Base-by-base conservation (phyloP, 2,888 invertebrate species). In the Orthosia gracilis region DNA sequence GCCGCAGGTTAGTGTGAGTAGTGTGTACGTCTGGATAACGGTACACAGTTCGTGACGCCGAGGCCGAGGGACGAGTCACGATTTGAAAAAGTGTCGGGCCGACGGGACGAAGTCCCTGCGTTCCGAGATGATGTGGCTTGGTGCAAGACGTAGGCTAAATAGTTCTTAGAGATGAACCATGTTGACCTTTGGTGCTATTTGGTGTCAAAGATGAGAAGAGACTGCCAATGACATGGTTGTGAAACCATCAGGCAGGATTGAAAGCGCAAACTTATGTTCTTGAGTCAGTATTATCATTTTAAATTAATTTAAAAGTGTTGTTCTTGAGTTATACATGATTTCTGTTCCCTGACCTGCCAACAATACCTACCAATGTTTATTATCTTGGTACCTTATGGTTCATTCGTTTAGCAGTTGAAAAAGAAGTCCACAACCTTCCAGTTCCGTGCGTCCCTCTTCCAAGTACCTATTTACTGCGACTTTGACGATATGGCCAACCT, bases 1-100 rank as follows among this genome's bases (percentile, higher is more conserved):
- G 78, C 72, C 74, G 70, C 75, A 73, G 73, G 84, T 89, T 87
- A 69, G 94, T 90, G 92, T 87, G 91, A 95, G 90, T 83, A 92
- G 94, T 88, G 81, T 88, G 78, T 85, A 85, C 86, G 85, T 80
- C 73, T 84, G 78, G 74, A 79, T 96, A 96, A 96, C 96, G 96
- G 96, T 93, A 95, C 88, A 84, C 80, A 91, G 91, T 88, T 96
- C 96, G 96, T 96, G 96, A 96, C 94, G 92, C 86, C 87, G 91
- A 89, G 91, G 91, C 92, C 87, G 90, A 91, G 91, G 93, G 93
- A 90, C 94, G 89, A 94, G 96, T 96, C 96, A 96, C 96, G 96
- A 95, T 94, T 95, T 94, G 94, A 95, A 96, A 96, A 96, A 95
- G 94, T 96, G 95, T 94, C 91, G 94, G 95, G 92, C 92, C 91